Conservation (phyloP, 2,888 invertebrate species). For the Acleris sparsana region DNA sequence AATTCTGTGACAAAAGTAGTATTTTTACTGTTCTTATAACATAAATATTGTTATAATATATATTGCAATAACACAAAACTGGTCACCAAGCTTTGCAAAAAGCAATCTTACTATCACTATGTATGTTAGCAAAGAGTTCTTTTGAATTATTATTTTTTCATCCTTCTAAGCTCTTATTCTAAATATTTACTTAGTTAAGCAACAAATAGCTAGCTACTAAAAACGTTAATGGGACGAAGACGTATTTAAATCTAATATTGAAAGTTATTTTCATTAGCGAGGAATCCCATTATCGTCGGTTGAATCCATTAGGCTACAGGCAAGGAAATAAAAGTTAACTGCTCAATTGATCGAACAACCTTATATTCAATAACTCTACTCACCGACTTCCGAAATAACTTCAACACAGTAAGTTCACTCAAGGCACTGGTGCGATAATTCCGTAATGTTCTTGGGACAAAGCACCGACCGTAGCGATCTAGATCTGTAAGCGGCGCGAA, state of each 20-base stretch:
- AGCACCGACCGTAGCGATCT: slow-evolving; percentile 49
- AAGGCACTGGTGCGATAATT: slow-evolving; percentile 53
- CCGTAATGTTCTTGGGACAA: slow-evolving; percentile 43
- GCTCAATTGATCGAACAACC: background rate
- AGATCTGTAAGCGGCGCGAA: slow-evolving; percentile 49
- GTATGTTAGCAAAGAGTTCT: too few species aligned
- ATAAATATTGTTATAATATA: too few species aligned
- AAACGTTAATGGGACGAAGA: background rate
- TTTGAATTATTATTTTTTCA: background rate
- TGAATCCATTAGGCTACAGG: background rate
- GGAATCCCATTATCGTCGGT: background rate
- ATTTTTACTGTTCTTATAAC: too few species aligned
- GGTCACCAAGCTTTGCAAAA: too few species aligned
- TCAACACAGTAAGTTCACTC: slow-evolving; percentile 59
- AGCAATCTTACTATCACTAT: too few species aligned
- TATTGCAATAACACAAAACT: too few species aligned
- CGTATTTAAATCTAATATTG: slow-evolving; percentile 2
- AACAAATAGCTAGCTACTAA: too few species aligned
- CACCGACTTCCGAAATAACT: slow-evolving; percentile 52
- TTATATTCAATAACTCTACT: slow-evolving; percentile 46
- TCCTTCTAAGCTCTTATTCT: background rate
- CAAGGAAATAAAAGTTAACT: background rate
- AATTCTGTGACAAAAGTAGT: too few species aligned
- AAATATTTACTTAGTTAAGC: background rate
- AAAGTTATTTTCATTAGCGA: background rate